phyloP scores from a whole-genome alignment of 2,113 vertebrate genomes.

The Rhineura floridana region DNA sequence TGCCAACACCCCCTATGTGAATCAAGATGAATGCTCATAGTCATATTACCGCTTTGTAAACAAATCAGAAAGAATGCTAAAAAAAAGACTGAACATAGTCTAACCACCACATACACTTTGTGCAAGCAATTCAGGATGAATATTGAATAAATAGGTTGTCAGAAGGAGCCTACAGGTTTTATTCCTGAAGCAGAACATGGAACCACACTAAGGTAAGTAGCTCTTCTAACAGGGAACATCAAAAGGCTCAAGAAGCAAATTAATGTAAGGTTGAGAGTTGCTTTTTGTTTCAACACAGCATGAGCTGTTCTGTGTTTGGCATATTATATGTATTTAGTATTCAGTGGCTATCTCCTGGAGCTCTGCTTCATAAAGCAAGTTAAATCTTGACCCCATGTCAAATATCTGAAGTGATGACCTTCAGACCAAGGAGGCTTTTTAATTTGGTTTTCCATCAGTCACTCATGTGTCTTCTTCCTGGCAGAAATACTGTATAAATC shows the following conservation, averaged over 20 bases:
- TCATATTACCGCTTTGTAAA: no score
- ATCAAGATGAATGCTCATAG: no score
- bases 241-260: background rate
- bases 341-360: conserved; percentile 20
- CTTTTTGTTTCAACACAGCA: conserved; percentile 1
- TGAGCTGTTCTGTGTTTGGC: conserved; percentile 16
- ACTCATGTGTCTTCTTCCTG: conserved; percentile 42
- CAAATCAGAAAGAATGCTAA: no score
- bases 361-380: conserved; percentile 30
- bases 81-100: no score
- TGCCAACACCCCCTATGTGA: no score
- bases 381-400: conserved; percentile 30
- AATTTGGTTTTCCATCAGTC: conserved; percentile 34
- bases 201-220: background rate
- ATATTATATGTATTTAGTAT: background rate
- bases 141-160: no score
- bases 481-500: conserved; percentile 22
- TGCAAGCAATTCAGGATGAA: no score
- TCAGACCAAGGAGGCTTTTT: conserved; percentile 60
- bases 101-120: no score
- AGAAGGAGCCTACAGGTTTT: no score
- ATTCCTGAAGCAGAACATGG: background rate
- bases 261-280: conserved; percentile 26
- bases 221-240: background rate
- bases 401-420: conserved; percentile 59